phyloP scores from a whole-genome alignment of 2,797 vertebrate species.

The Phataginus tetradactyla region DNA sequence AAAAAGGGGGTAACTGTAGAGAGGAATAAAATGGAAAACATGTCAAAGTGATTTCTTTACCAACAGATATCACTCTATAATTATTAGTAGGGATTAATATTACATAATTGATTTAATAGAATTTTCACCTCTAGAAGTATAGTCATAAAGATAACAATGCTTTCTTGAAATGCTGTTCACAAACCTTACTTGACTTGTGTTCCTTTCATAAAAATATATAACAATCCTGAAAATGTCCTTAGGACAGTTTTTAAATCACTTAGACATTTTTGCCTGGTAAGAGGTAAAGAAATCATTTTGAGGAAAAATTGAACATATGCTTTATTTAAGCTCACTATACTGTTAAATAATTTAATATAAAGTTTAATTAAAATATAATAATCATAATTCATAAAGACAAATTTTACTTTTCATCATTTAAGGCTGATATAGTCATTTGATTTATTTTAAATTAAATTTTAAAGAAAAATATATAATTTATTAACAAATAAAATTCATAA shows the following conservation, averaged over 20 bases:
- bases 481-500: conserved; percentile 55
- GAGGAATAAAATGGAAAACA: conserved; percentile 14
- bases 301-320: conserved; percentile 31
- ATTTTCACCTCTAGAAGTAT: conserved; percentile 15
- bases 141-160: neutral
- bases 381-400: conserved; percentile 53
- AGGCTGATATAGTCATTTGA: neutral
- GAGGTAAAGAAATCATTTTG: conserved; percentile 36
- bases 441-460: conserved; percentile 62
- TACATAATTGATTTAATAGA: conserved; percentile 11
- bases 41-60: neutral
- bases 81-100: neutral
- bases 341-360: conserved; percentile 54
- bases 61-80: conserved; percentile 1
- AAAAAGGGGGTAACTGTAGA: neutral
- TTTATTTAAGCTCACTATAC: conserved; percentile 54
- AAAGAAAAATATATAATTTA: conserved; percentile 49
- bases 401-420: conserved; percentile 52
- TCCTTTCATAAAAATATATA: conserved; percentile 40
- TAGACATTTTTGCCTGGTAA: conserved; percentile 32
- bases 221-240: neutral
- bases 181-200: neutral
- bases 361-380: conserved; percentile 49
- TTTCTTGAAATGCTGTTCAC: conserved; percentile 43
- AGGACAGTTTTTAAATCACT: neutral